Evolutionary conservation across 2,797 vertebrate genomes (phyloP).

Genomic region (Esox masquinongy): DNA sequence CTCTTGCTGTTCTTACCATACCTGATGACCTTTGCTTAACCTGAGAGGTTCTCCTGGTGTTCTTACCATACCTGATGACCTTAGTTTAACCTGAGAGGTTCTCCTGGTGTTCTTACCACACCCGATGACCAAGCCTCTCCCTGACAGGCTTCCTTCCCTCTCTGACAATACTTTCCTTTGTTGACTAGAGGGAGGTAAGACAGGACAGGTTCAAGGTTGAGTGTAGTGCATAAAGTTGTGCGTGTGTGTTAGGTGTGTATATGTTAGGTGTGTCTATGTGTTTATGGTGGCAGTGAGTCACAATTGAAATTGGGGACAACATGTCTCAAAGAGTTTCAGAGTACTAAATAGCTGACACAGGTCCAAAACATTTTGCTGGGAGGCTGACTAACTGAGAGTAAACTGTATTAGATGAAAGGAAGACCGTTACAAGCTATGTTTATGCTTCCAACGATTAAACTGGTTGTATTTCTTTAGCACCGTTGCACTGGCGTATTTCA

Average conservation of each 20-base stretch:
- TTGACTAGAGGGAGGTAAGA: not conserved
- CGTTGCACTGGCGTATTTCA: not conserved
- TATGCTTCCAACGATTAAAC: too few species aligned
- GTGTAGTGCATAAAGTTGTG: not conserved
- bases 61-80: not conserved
- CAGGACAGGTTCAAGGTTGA: not conserved
- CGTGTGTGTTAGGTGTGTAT: not conserved
- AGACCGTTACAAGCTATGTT: too few species aligned
- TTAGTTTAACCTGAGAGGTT: not conserved
- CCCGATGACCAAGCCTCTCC: not conserved
- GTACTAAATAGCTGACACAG: too few species aligned
- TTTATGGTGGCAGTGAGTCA: not conserved
- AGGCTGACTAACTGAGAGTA: too few species aligned
- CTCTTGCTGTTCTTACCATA: not conserved
- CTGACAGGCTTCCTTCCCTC: not conserved
- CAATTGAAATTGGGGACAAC: not conserved
- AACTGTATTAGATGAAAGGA: too few species aligned
- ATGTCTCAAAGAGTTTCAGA: not conserved
- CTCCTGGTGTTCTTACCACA: not conserved
- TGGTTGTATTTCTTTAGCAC: not conserved
- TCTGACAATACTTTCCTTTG: not conserved
- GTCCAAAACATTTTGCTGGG: too few species aligned
- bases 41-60: not conserved
- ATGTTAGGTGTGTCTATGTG: not conserved
- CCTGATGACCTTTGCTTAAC: not conserved